Percentiles rank a stretch among this genome's conserved stretches.
Conservation (phyloP, 2,797 vertebrate genomes). For the Acestrorhynchus altus region DNA sequence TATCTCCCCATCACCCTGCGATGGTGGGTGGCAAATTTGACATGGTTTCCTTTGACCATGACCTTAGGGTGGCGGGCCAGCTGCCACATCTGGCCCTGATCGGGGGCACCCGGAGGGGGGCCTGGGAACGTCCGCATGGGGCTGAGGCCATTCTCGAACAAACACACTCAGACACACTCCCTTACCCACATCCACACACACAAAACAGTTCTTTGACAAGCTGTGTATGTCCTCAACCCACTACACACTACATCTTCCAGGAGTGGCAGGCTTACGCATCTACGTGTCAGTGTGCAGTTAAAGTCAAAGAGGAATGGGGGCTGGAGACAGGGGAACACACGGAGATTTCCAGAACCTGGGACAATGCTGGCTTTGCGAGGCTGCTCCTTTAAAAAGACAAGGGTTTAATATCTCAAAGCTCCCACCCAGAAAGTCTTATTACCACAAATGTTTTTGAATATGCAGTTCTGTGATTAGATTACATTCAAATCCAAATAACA, state of each 20-base stretch:
- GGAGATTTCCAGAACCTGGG: conserved; percentile 5
- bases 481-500: too few relatives aligned
- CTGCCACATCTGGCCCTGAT: conserved; percentile 81
- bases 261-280: conserved; percentile 67
- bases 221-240: conserved; percentile 40
- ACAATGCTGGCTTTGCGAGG: neutral
- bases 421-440: too few relatives aligned
- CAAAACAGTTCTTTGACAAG: conserved; percentile 66
- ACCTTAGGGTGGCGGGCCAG: conserved; percentile 75
- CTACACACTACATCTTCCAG: conserved; percentile 67
- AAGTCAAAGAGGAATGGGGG: conserved; percentile 55
- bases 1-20: conserved; percentile 28
- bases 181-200: conserved; percentile 68
- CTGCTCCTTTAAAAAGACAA: neutral
- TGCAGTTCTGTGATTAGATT: too few relatives aligned
- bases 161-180: conserved; percentile 67
- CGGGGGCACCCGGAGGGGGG: conserved; percentile 70
- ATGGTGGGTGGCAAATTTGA: conserved; percentile 78
- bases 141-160: conserved; percentile 44
- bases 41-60: conserved; percentile 81
- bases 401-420: neutral
- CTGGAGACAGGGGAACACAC: conserved; percentile 38
- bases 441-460: too few relatives aligned
- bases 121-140: conserved; percentile 37
- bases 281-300: conserved; percentile 62